Evolutionary conservation across 2,888 invertebrate genomes (phyloP), one percentile per base, ranked within the genome.

Genomic region (Neoitamus cyanurus): DNA sequence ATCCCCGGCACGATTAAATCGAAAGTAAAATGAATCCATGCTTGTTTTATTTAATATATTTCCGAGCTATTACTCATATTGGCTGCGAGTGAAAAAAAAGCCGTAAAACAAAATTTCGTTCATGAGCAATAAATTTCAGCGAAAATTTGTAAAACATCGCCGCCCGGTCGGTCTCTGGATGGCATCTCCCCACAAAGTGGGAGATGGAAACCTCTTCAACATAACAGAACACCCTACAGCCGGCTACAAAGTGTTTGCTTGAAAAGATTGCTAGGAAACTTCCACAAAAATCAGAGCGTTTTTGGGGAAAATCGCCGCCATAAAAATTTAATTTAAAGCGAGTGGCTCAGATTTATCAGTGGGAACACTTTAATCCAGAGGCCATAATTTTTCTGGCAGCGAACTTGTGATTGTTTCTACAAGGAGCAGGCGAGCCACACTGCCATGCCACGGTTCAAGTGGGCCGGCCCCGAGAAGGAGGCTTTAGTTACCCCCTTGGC

Each of bases 291-390:
- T 58, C 58, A 58, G 6, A 58, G 25, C 20, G 20, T 58, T 58
- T 58, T 58, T 58, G 58, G 58, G 58, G 70, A 70, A 70, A 70
- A 70, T 70, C 70, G 70, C 34, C 70, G 7, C 70, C 34, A 70
- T 70, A 70, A 70, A 70, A 70, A 70, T 70, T 70, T 70, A 70
- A 70, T 70, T 70, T 70, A 70, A 70, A 70, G 70, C 70, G 34
- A 70, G 70, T 70, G 34, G 11, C 30, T 30, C 70, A 70, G 31
- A 70, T 70, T 70, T 70, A 70, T 70, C 70, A 70, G 70, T n/a
- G 70, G 31, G 31, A 58, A 70, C 70, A 70, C 28, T 70, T 70
- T 70, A 70, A 70, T 70, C 70, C 70, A 31, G n/a, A 70, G 70
- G 70, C 70, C 7, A 34, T 70, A 70, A 70, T 70, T 70, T 70